A percentile compares a stretch with the other conserved stretches of the same genome.
These are phyloP conservation scores for Drosophila fulvimacula DNA, from an alignment of 2,888 invertebrate genomes.

Conservation along the genomic window DNA sequence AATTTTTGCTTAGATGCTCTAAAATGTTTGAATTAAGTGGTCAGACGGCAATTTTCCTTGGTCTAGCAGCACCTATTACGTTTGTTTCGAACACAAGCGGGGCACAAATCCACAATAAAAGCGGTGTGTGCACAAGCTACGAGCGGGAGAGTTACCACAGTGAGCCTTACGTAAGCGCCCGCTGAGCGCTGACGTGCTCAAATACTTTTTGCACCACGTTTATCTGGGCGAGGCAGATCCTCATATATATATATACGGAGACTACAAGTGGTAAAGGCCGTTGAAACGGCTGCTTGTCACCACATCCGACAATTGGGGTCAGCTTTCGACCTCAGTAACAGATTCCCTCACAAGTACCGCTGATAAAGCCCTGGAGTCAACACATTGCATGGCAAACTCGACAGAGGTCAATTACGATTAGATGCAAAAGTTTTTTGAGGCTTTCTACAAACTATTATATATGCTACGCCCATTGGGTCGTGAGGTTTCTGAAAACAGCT, in stretches of 20 bases:
- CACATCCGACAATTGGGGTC: slow-evolving; percentile 6
- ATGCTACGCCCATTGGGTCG: too few species aligned
- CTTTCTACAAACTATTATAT: too few species aligned
- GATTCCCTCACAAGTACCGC: background rate
- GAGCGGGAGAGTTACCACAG: background rate
- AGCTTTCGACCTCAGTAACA: background rate
- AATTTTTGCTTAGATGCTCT: background rate
- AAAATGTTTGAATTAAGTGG: slow-evolving; percentile 9
- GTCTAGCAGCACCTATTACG: slow-evolving; percentile 30
- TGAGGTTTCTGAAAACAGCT: too few species aligned
- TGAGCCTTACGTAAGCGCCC: background rate
- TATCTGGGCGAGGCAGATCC: slow-evolving; percentile 35
- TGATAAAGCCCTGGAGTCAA: background rate
- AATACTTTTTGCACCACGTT: slow-evolving; percentile 33
- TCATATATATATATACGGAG: slow-evolving; percentile 12
- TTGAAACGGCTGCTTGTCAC: slow-evolving; percentile 3
- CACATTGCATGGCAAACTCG: background rate
- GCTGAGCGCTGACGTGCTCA: slow-evolving; percentile 16
- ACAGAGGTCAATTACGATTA: background rate
- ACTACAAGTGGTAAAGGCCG: slow-evolving; percentile 10
- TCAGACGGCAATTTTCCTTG: background rate
- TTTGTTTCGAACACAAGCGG: slow-evolving; percentile 35
- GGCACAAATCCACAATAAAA: slow-evolving; percentile 27
- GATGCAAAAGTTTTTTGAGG: background rate
- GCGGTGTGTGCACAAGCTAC: slow-evolving; percentile 11